Conservation (phyloP, 2,113 vertebrate species). For the Lipophrys pholis region DNA sequence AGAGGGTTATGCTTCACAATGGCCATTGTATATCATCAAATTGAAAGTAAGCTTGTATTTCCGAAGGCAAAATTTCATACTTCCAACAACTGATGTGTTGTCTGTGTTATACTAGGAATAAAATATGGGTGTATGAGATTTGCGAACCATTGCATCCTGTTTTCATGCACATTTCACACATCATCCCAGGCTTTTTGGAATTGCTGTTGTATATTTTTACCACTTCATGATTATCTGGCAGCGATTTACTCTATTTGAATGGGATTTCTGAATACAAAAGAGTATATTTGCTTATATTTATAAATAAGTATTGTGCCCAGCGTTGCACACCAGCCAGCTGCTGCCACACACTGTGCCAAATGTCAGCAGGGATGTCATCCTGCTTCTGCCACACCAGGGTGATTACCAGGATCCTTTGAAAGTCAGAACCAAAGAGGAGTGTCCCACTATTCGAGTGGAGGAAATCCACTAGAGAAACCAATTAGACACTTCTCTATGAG, state of each 20-base stretch:
- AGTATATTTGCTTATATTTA: neutral
- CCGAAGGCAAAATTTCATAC: no score
- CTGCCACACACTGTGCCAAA: conserved; percentile 3
- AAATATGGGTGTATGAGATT: no score
- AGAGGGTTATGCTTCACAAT: no score
- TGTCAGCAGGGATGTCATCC: conserved; percentile 4
- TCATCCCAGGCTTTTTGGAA: no score
- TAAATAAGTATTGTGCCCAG: neutral
- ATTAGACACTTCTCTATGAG: conserved; percentile 40
- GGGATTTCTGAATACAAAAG: neutral
- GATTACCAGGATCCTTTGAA: conserved; percentile 32
- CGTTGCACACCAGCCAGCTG: conserved; percentile 13
- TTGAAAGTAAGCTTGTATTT: no score
- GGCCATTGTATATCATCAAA: no score
- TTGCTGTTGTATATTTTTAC: neutral
- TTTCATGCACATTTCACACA: no score
- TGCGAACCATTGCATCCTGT: no score
- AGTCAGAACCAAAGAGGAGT: conserved; percentile 30
- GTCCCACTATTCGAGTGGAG: neutral
- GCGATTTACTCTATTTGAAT: neutral
- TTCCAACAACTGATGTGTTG: no score
- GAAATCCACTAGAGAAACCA: conserved; percentile 36
- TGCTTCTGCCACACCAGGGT: conserved; percentile 4
- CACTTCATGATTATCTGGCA: neutral
- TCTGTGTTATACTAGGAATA: no score